Evolutionary conservation across 2,113 vertebrate genomes (phyloP), one percentile per base, ranked within the genome.

Genomic region (Sander lucioperca): DNA sequence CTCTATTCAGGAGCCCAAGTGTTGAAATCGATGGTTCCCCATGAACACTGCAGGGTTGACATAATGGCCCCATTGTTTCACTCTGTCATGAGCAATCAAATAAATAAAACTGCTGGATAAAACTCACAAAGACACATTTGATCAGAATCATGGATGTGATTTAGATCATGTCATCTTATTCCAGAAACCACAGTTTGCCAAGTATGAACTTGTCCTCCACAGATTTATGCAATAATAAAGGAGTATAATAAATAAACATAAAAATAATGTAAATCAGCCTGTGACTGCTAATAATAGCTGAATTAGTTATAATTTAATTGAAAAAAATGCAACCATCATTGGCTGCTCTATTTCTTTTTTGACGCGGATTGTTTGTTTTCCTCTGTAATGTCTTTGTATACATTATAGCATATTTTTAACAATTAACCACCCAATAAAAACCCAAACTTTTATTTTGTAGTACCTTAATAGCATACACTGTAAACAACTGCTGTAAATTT

Each of bases 21-120:
- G 54, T 53, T 63, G 56, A 69, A 69, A 69, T 53, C 12, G 21
- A 15, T 59, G 50, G 16, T 5, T 63, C 18, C 21, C 39, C 14
- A 4, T 47, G 19, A 50, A 25, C 12, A 45, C 23, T 30, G 11
- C 19, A 4, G 9, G 30, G 5, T 8, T 61, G 7, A 50, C 47
- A 74, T 11, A 78, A 85, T 27, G 27, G 62, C 19, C 27, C 57
- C 2, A 27, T 67, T 80, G 51, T 86, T 57, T 61, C 67, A 33
- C 39, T 68, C 43, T 58, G 43, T 19, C 50, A 68, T n/a, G 14
- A 78, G 48, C 23, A 33, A 58, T 11, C 36, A 11, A 19, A 21
- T 36, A 39, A 57, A 67, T 19, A 67, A 64, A 80, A 56, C 4
- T 71, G 47, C 56, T 86, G 80, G 66, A 82, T 77, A 15, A 63